A percentile compares a stretch with the other conserved stretches of the same genome.
Conservation (phyloP, 2,888 invertebrate genomes). For the Conistra vaccinii region DNA sequence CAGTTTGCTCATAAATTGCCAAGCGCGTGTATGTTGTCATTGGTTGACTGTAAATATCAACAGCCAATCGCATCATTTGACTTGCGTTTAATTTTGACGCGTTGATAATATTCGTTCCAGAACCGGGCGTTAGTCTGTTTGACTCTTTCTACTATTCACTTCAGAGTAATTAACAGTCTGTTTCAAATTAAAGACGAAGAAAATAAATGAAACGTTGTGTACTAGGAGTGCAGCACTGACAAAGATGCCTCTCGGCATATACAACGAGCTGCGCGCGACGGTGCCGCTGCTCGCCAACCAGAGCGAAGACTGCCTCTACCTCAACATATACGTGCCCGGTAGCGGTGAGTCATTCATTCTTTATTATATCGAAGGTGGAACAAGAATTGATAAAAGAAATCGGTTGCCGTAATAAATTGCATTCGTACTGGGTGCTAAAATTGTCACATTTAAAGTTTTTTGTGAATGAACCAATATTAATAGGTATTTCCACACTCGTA, state of each 20-base stretch:
- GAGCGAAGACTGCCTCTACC: conserved; percentile 97
- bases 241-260: conserved; percentile 94
- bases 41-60: background rate
- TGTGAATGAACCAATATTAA: background rate
- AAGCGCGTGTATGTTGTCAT: background rate
- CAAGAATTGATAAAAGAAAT: too few relatives aligned
- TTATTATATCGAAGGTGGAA: too few relatives aligned
- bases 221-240: conserved; percentile 92
- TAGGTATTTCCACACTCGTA: background rate
- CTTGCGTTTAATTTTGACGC: background rate
- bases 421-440: background rate
- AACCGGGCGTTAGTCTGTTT: background rate
- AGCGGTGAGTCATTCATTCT: conserved; percentile 92
- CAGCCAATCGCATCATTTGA: background rate
- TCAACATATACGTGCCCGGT: conserved; percentile 97
- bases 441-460: background rate
- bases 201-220: background rate
- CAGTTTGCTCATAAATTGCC: background rate
- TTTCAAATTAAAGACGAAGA: too few relatives aligned
- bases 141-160: background rate
- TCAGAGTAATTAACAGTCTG: background rate
- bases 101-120: background rate
- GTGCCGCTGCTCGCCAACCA: conserved; percentile 94
- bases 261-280: conserved; percentile 93
- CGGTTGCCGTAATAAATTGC: too few relatives aligned